These are phyloP conservation scores for Tinamus guttatus DNA, from an alignment of 2,113 vertebrate species.

Conservation along the genomic window DNA sequence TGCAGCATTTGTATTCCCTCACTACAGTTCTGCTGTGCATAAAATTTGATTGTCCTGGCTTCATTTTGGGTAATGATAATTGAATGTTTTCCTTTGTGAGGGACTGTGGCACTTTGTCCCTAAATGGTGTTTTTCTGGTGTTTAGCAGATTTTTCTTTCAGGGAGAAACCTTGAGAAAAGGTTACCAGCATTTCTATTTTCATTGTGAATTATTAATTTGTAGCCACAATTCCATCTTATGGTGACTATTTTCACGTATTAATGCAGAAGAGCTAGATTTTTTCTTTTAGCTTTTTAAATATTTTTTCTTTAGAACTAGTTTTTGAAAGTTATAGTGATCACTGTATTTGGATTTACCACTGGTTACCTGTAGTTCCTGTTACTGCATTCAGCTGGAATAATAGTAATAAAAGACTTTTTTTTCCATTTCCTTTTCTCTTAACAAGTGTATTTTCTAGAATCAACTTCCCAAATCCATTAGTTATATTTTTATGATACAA, in stretches of 20 bases:
- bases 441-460: not conserved
- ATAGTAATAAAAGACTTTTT: not conserved
- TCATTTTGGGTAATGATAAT: not conserved
- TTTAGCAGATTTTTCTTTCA: not conserved
- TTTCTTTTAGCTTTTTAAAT: not conserved
- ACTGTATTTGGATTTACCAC: not conserved
- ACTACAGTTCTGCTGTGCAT: not conserved
- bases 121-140: not conserved
- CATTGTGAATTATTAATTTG: not conserved
- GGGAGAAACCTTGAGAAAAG: not conserved
- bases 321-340: not conserved
- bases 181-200: not conserved
- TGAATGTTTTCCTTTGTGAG: not conserved
- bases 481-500: conserved; percentile 47
- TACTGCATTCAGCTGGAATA: not conserved
- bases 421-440: not conserved
- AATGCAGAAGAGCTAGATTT: not conserved
- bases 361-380: not conserved
- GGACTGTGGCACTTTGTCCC: not conserved
- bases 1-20: not conserved
- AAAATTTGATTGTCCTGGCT: not conserved
- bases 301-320: not conserved
- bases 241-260: not conserved
- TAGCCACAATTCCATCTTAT: not conserved
- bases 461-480: conserved; percentile 12